Percentiles rank a stretch among this genome's conserved stretches.
These are phyloP conservation scores for Salvator merianae DNA, from an alignment of 2,113 vertebrate genomes.

Conservation along the genomic window DNA sequence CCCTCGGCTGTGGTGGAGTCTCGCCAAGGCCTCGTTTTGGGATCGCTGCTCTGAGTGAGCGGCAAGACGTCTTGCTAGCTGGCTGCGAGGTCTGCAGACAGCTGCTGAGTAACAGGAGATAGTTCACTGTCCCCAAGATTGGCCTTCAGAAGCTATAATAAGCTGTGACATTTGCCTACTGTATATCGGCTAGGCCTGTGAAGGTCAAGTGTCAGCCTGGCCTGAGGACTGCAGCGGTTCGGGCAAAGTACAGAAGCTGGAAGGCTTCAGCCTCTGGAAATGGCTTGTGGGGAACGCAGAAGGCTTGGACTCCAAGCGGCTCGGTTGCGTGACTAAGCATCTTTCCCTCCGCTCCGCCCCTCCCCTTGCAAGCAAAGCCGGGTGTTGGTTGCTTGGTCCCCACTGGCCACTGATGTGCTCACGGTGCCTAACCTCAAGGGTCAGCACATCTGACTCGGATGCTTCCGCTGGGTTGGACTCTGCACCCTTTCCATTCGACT, in stretches of 20 bases:
- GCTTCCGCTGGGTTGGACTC: background rate
- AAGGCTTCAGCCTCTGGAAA: background rate
- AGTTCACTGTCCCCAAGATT: slow-evolving; percentile 7
- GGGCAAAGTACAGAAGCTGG: background rate
- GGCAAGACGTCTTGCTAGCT: background rate
- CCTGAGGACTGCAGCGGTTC: background rate
- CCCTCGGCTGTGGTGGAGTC: background rate
- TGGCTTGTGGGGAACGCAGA: background rate
- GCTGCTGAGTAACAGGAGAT: slow-evolving; percentile 63
- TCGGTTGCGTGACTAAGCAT: background rate
- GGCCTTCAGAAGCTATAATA: slow-evolving; percentile 65
- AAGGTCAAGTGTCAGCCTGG: slow-evolving; percentile 60
- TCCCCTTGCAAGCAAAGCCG: background rate
- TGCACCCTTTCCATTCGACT: background rate
- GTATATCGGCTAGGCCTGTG: slow-evolving; percentile 35
- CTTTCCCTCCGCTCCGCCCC: background rate
- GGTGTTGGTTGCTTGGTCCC: background rate
- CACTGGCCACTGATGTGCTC: background rate
- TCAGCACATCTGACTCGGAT: background rate
- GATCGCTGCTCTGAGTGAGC: background rate
- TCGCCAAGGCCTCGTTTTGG: background rate
- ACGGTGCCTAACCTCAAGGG: background rate
- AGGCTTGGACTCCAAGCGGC: background rate
- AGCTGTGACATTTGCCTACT: slow-evolving; percentile 69
- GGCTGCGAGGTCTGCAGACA: background rate